Percentiles rank a stretch among this genome's conserved stretches.
Conservation (phyloP, 2,888 invertebrate genomes). For the Tenthredo notha region DNA sequence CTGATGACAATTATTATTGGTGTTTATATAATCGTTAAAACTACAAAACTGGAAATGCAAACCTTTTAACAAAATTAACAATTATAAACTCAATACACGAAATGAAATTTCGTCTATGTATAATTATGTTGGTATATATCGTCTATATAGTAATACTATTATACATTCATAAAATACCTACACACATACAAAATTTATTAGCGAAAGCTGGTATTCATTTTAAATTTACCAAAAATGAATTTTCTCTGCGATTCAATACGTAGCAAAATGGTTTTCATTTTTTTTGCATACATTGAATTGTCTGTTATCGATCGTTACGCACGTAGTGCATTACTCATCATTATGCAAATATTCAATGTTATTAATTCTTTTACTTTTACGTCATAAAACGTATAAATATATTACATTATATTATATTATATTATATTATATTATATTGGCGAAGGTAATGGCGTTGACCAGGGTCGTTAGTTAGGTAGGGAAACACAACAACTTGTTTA, state of each 20-base stretch:
- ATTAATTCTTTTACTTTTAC: slow-evolving; percentile 14
- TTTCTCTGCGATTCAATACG: neutral
- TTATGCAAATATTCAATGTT: slow-evolving; percentile 20
- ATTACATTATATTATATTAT: neutral
- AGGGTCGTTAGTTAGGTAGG: slow-evolving; percentile 9
- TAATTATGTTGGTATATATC: neutral
- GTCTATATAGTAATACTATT: no score
- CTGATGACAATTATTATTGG: neutral
- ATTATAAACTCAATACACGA: slow-evolving; percentile 19
- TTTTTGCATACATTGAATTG: neutral
- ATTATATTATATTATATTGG: neutral
- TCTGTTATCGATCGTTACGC: neutral
- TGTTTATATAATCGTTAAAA: slow-evolving; percentile 1
- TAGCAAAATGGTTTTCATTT: neutral
- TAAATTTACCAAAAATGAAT: slow-evolving; percentile 4
- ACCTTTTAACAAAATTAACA: slow-evolving; percentile 33
- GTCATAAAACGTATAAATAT: neutral
- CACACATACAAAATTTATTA: neutral
- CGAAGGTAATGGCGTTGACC: slow-evolving; percentile 5
- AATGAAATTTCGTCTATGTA: slow-evolving; percentile 13
- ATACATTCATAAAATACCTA: no score
- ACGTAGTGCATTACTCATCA: neutral
- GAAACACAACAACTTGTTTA: slow-evolving; percentile 28
- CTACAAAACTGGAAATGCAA: neutral
- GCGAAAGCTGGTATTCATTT: neutral